Base-by-base conservation (phyloP, 2,113 vertebrate species). In the Brienomyrus longianalis region DNA sequence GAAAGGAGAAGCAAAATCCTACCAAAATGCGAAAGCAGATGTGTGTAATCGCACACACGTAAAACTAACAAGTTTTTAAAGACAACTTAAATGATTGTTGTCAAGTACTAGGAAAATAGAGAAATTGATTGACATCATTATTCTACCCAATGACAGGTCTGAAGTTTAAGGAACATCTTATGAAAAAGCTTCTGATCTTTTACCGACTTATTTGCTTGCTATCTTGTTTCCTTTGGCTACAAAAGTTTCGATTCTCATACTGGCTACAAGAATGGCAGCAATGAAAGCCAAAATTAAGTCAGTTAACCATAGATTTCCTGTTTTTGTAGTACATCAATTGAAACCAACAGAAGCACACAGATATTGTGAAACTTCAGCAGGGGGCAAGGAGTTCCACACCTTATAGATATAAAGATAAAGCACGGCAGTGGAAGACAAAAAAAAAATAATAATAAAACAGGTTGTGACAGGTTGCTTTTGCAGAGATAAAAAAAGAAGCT, bases 221-320 rank as follows among this genome's bases (percentile, higher is more conserved):
- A 84, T 9, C 45, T 50, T 85, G 17, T 27, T 85, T 50, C 50
- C 50, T 43, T n/a, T 45, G 17, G n/a, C 62, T 70, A 50, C n/a
- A 48, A 48, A 27, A 9, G 23, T 27, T 27, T 88, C 10, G 5
- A 21, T 31, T 52, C 54, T n/a, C 27, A 87, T 59, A 27, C 47
- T 47, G 15, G 1, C 62, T 50, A 47, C 21, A 77, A 83, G 11
- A 80, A 48, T 0, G 7, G 19, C 23, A 74, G 45, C 27, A 89
- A 52, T 52, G 27, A 77, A 70, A 89, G 15, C 17, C 51, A 50
- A 45, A 89, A 77, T 31, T 19, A 19, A 88, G 47, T 89, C 88
- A 74, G 10, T 15, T 89, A 19, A 80, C 88, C 88, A 54, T 59
- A 80, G 88, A 80, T 70, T 77, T 89, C 62, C 88, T 88, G 88